Percentiles rank a stretch among this genome's conserved stretches.
Evolutionary conservation across 2,888 invertebrate genomes (phyloP).

Genomic region (Crematogaster levior): DNA sequence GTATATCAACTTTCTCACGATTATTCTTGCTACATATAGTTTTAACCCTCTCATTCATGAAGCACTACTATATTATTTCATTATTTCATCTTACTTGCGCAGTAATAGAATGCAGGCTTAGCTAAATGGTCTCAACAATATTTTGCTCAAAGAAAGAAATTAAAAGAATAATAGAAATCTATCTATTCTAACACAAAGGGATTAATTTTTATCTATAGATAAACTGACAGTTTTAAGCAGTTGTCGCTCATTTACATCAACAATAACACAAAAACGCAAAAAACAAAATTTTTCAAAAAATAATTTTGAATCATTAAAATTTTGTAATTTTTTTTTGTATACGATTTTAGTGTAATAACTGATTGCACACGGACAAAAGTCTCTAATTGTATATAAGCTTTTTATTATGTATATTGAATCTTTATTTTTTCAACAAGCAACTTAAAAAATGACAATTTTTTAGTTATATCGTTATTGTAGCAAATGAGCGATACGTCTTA

Average conservation of each 20-base stretch:
- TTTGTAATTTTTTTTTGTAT: not conserved
- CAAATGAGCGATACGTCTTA: not conserved
- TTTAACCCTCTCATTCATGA: not conserved
- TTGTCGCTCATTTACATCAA: not conserved
- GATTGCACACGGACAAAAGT: too few relatives aligned
- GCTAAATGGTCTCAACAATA: not conserved
- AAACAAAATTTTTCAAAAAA: not conserved
- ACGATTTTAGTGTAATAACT: not conserved
- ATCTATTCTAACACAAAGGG: not conserved
- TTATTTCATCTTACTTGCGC: not conserved
- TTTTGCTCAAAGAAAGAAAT: constrained; percentile 1
- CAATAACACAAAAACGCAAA: not conserved
- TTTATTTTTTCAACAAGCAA: too few relatives aligned
- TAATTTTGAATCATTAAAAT: not conserved
- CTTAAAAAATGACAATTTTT: not conserved
- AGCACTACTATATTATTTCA: not conserved
- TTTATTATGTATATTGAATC: too few relatives aligned
- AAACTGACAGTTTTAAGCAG: not conserved
- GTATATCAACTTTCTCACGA: not conserved
- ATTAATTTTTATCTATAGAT: not conserved
- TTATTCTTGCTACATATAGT: not conserved
- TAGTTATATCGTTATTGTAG: not conserved
- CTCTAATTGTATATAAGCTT: too few relatives aligned
- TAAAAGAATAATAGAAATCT: not conserved
- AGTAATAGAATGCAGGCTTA: not conserved